These are phyloP conservation scores for Otolemur crassicaudatus DNA, from an alignment of 2,797 vertebrate species.

Conservation along the genomic window DNA sequence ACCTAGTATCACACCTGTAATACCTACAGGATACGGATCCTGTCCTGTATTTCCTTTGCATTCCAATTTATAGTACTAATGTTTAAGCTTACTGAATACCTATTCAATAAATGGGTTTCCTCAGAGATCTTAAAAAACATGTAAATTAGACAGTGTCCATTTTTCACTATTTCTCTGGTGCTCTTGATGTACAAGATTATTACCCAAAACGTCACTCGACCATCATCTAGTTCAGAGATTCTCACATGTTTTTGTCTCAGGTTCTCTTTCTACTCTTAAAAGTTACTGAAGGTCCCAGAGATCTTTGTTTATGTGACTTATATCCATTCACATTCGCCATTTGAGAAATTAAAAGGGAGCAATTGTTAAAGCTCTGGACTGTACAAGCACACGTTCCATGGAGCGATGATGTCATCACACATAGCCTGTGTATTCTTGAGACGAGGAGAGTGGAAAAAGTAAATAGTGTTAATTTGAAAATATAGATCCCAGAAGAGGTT, in stretches of 20 bases:
- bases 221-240: background rate
- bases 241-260: background rate
- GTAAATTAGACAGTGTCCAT: background rate
- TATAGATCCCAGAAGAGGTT: background rate
- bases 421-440: background rate
- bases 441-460: background rate
- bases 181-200: background rate
- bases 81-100: background rate
- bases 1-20: background rate
- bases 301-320: background rate
- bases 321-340: background rate
- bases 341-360: constrained; percentile 33
- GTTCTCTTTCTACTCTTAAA: background rate
- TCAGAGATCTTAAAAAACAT: background rate
- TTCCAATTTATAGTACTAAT: background rate
- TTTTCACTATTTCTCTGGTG: background rate
- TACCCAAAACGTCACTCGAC: background rate
- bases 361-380: background rate
- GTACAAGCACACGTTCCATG: background rate
- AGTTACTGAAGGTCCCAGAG: background rate
- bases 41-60: background rate
- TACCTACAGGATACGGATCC: background rate
- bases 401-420: background rate
- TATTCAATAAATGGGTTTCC: background rate
- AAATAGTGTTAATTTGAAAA: constrained; percentile 49